Evolutionary conservation across 2,888 invertebrate genomes (phyloP).

Genomic region (Cordilura impudica): DNA sequence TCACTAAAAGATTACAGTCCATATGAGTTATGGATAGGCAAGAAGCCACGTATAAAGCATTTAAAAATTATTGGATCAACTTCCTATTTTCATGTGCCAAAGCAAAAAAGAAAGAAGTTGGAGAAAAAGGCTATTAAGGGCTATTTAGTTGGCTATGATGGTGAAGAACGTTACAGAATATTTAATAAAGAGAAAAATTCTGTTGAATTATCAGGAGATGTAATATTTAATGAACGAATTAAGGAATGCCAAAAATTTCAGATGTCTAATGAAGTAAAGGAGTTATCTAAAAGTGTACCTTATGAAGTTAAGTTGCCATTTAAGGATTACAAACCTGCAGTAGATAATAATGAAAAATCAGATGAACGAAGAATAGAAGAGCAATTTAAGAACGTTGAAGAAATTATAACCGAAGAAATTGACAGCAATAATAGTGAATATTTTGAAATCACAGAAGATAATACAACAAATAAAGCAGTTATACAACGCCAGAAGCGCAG

Average conservation of each 20-base stretch:
- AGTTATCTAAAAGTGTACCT: no score
- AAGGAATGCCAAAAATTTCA: background rate
- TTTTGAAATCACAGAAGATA: background rate
- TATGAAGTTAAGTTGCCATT: background rate
- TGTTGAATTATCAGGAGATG: no score
- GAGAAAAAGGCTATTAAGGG: background rate
- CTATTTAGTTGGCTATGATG: no score
- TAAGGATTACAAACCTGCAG: background rate
- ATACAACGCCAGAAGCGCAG: background rate
- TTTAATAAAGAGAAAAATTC: background rate
- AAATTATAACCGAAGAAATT: background rate
- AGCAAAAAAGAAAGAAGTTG: no score
- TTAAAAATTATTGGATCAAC: background rate
- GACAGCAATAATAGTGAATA: background rate
- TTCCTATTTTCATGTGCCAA: background rate
- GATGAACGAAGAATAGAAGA: background rate
- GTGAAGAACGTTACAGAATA: background rate
- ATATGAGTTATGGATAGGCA: background rate
- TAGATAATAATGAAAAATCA: background rate
- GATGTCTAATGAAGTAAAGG: no score
- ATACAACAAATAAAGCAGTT: background rate
- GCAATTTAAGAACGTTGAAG: background rate
- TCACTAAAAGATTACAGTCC: background rate
- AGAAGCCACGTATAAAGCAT: conserved; percentile 6
- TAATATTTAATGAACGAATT: no score